Conservation (phyloP, 2,797 vertebrate species). For the Leuciscus waleckii region DNA sequence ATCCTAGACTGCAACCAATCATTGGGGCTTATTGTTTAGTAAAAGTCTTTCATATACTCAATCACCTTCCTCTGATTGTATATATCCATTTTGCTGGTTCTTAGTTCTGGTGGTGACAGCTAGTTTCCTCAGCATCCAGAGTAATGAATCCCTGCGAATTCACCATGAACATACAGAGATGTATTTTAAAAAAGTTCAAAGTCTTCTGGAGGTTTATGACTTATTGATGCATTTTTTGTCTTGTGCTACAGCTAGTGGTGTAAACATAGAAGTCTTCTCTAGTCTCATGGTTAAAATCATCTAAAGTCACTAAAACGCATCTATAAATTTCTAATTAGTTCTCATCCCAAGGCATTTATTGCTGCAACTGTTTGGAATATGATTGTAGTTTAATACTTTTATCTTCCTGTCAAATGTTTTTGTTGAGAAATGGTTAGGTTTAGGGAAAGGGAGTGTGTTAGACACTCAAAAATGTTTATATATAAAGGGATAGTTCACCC, state of each 20-base stretch:
- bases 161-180: background rate
- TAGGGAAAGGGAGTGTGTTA: background rate
- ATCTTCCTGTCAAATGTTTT: background rate
- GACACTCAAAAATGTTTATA: background rate
- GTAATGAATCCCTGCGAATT: background rate
- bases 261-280: background rate
- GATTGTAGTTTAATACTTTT: background rate
- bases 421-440: background rate
- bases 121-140: background rate
- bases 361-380: background rate
- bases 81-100: background rate
- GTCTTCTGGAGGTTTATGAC: background rate
- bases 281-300: background rate
- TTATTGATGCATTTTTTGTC: background rate
- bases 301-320: background rate
- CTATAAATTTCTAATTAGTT: background rate
- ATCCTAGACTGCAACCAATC: background rate
- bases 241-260: background rate
- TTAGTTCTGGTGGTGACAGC: no score
- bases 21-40: background rate
- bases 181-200: background rate
- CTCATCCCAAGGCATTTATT: background rate
- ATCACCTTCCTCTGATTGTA: background rate
- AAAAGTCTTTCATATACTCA: background rate
- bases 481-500: background rate